Evolutionary conservation across 2,113 vertebrate species (phyloP), one percentile per base, ranked within the genome.

Genomic region (Corynorhinus townsendii): DNA sequence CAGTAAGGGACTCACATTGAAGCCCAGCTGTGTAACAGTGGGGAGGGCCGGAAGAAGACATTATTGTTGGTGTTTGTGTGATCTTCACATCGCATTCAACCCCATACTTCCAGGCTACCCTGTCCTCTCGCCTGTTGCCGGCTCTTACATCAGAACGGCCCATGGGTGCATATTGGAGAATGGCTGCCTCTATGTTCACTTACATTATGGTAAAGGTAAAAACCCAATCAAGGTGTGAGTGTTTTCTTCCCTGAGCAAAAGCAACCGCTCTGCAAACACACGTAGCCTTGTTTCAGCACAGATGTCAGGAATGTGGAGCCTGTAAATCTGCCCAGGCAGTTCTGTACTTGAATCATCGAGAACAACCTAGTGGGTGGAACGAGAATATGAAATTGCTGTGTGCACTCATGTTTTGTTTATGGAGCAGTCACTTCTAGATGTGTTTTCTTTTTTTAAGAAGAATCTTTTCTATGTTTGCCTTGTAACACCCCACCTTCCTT

Each of bases 361-460:
- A 98, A 98, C 98, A 98, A 98, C 95, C 66, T 90, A 97, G 98
- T 98, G 98, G 98, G 98, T 96, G 98, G 98, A 95, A 95, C 92
- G 68, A 98, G 98, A 98, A 98, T 98, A 98, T 97, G 97, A 98
- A 98, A 98, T 98, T 97, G 97, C 98, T 66, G 73, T 98, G 97
- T 98, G 98, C 72, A 22, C 94, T 98, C 96, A 89, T 97, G 97
- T 97, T 98, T 98, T 98, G 98, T 98, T 98, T 98, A 98, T 97
- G 96, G 96, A 98, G 97, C 95, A 94, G 79, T 98, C 93, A 26
- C 97, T 98, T 98, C 93, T 96, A 96, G 97, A 96, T 1, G 94
- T 96, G 97, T 97, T 97, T 97, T 96, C 90, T 96, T 97, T 96
- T 87, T 89, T 81, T 84, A 73, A 79, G 92, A 94, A 90, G 86